phyloP scores from a whole-genome alignment of 2,888 invertebrate genomes.

The Diaphora mendica region DNA sequence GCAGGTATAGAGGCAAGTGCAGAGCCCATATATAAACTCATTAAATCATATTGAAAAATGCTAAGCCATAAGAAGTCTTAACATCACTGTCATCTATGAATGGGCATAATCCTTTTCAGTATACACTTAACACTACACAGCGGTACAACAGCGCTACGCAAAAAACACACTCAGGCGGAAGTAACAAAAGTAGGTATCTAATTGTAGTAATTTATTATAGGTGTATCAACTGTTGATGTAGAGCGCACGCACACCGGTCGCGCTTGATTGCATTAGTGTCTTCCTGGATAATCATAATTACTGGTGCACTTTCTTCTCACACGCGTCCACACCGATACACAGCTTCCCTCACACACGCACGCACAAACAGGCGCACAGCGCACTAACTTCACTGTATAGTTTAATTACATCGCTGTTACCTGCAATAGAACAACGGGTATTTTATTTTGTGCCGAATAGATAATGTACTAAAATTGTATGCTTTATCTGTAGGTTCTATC shows the following conservation, averaged over 20 bases:
- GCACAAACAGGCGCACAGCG: neutral
- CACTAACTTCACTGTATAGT: neutral
- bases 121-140: too few species aligned
- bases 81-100: neutral
- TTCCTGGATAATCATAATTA: slow-evolving; percentile 6
- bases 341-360: neutral
- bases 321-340: neutral
- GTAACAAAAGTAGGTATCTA: neutral
- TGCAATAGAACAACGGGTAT: slow-evolving; percentile 8
- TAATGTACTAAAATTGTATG: neutral
- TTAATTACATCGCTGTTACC: slow-evolving; percentile 15
- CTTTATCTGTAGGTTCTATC: neutral
- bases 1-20: too few species aligned
- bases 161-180: neutral
- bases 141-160: too few species aligned
- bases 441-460: neutral
- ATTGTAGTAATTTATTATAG: too few species aligned
- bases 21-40: too few species aligned
- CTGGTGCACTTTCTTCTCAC: neutral
- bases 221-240: neutral
- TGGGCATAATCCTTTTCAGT: neutral
- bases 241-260: neutral
- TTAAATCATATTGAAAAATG: too few species aligned
- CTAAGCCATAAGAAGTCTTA: neutral
- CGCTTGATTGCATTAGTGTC: too few species aligned